Evolutionary conservation across 2,113 vertebrate genomes (phyloP).

Genomic region (Ammodytes marinus): DNA sequence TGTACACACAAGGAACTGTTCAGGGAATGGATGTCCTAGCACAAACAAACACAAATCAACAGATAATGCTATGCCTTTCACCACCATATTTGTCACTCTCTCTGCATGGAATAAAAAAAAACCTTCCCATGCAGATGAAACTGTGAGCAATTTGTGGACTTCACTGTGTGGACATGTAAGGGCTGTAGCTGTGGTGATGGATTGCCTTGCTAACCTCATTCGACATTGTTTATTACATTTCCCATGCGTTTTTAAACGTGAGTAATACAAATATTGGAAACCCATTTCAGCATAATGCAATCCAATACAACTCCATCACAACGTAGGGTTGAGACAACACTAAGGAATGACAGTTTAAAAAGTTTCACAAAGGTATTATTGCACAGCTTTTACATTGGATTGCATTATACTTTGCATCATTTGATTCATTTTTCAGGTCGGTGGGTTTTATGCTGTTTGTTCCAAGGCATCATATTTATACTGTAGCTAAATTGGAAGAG

Average conservation of each 20-base stretch:
- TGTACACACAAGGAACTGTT: constrained; percentile 7
- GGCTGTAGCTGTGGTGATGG: neutral
- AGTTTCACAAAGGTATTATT: neutral
- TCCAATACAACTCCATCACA: neutral
- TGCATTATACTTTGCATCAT: neutral
- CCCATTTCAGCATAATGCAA: neutral
- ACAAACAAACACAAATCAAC: constrained; percentile 56
- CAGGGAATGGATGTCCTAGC: constrained; percentile 30
- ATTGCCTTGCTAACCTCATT: neutral
- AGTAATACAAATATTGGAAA: neutral
- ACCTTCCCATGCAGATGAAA: too few relatives aligned
- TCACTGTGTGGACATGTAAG: neutral
- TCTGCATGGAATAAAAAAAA: too few relatives aligned
- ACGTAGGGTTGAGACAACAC: neutral
- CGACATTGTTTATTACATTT: neutral
- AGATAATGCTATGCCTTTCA: neutral
- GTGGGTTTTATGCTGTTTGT: constrained; percentile 16
- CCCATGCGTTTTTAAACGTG: neutral
- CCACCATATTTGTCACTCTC: neutral
- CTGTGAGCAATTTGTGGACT: neutral
- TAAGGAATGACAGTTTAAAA: neutral
- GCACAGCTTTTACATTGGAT: constrained; percentile 5
- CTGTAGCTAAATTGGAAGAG: constrained; percentile 8
- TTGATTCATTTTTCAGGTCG: neutral
- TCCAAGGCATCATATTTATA: constrained; percentile 20